Evolutionary conservation across 2,797 vertebrate species (phyloP), one percentile per base, ranked within the genome.

Genomic region (Crenichthys baileyi): DNA sequence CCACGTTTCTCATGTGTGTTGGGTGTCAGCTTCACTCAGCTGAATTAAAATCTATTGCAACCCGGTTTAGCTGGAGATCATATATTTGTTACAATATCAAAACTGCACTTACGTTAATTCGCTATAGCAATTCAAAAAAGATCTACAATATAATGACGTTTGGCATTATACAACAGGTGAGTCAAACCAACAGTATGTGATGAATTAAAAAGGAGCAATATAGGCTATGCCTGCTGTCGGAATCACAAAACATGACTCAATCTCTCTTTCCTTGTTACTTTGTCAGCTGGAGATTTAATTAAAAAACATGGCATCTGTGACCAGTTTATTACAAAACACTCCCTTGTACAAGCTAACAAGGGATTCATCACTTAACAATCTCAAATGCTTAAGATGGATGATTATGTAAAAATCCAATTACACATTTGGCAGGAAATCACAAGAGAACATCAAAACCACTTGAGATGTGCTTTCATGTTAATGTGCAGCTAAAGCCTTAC

Each of bases 321-420:
- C 63, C 63, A 41, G 63, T 67, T 67, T 67, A 22, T 67, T 41
- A 41, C 36, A 67, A 67, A 67, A 67, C 63, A 67, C 63, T 41
- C 31, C 63, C 63, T 67, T 67, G 22, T 31, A 71, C 44, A 20
- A 50, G 6, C 70, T 31, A 50, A 71, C 46, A 71, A 31, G 46
- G 70, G 46, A 71, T 7, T 63, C 31, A 63, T 63, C 36, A 41
- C 36, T 41, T 41, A 41, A 41, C 18, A 67, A 41, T 11, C 36
- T 22, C 15, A 67, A 41, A 67, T 12, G 63, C 36, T 67, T 67
- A 67, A 67, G 63, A 67, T 67, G 39, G 20, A 67, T 24, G 36
- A 67, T 67, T 67, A 41, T 67, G 20, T 67, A 67, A 67, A 41
- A 20, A 67, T 67, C 36, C 18, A 41, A 20, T 67, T 36, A 41